Percentiles rank a stretch among this genome's conserved stretches.
Evolutionary conservation across 2,888 invertebrate species (phyloP).

Genomic region (Eupithecia abbreviata): DNA sequence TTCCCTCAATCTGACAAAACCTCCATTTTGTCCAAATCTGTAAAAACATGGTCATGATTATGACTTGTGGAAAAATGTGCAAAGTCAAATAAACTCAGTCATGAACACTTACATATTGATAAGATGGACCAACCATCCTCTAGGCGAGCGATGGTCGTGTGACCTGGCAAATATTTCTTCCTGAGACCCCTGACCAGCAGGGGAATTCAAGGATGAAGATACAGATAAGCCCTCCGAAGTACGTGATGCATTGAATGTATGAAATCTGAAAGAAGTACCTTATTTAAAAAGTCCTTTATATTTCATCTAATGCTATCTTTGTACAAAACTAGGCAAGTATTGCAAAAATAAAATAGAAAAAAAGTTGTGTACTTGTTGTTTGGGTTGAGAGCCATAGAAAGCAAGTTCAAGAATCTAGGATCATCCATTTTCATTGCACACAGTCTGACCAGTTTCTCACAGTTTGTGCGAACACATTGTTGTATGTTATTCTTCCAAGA

Average conservation of each 20-base stretch:
- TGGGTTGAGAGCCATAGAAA: slow-evolving; percentile 97
- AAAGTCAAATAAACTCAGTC: background rate
- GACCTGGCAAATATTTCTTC: slow-evolving; percentile 87
- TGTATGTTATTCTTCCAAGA: slow-evolving; percentile 99
- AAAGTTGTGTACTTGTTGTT: slow-evolving; percentile 92
- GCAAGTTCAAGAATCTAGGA: slow-evolving; percentile 94
- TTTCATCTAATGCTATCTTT: background rate
- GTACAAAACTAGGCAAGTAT: background rate
- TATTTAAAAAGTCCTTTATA: background rate
- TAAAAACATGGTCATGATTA: background rate
- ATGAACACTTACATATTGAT: slow-evolving; percentile 88
- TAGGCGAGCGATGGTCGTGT: slow-evolving; percentile 91
- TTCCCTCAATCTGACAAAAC: slow-evolving; percentile 93
- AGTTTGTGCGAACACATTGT: slow-evolving; percentile 96
- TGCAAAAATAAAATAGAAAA: slow-evolving; percentile 16
- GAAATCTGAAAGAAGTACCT: slow-evolving; percentile 85
- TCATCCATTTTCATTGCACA: slow-evolving; percentile 97
- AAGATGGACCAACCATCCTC: slow-evolving; percentile 98
- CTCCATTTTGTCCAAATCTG: slow-evolving; percentile 94
- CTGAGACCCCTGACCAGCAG: slow-evolving; percentile 81
- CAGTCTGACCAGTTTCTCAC: slow-evolving; percentile 95
- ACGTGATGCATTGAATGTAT: slow-evolving; percentile 91
- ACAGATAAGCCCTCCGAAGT: slow-evolving; percentile 86
- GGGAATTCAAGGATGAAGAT: slow-evolving; percentile 55
- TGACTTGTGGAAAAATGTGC: background rate